Evolutionary conservation across 2,797 vertebrate genomes (phyloP).

Genomic region (Neosilurus mollespiculum): DNA sequence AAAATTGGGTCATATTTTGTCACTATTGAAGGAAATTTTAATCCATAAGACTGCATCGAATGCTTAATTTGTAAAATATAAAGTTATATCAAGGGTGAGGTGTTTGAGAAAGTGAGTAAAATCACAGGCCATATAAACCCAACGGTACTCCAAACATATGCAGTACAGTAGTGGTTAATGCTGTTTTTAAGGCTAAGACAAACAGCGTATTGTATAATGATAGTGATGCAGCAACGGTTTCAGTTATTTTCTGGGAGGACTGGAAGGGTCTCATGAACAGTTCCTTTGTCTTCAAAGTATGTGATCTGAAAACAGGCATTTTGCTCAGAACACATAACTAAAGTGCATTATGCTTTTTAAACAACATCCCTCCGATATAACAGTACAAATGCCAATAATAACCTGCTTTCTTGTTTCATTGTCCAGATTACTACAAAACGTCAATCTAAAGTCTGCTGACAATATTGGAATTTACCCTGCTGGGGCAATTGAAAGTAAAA

Average conservation of each 20-base stretch:
- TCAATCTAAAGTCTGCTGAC: neutral
- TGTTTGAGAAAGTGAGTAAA: neutral
- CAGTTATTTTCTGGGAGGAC: neutral
- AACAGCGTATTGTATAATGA: neutral
- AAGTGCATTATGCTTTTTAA: neutral
- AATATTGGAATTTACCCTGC: neutral
- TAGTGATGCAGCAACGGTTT: neutral
- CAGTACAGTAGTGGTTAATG: neutral
- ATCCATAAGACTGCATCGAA: neutral
- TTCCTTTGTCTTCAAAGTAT: neutral
- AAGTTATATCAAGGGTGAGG: neutral
- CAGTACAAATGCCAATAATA: neutral
- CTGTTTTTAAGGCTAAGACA: neutral
- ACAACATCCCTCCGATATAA: neutral
- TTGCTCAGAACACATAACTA: neutral
- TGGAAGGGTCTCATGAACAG: neutral
- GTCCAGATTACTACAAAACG: neutral
- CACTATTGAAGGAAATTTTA: neutral
- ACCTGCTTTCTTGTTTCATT: neutral
- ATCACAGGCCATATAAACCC: neutral
- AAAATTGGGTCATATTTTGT: neutral
- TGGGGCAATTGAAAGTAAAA: neutral
- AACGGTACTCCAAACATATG: too few relatives aligned
- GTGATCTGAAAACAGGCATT: neutral
- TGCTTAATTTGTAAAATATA: neutral